A percentile compares a stretch with the other conserved stretches of the same genome.
phyloP scores from a whole-genome alignment of 2,888 invertebrate genomes.

The Eilema depressum region DNA sequence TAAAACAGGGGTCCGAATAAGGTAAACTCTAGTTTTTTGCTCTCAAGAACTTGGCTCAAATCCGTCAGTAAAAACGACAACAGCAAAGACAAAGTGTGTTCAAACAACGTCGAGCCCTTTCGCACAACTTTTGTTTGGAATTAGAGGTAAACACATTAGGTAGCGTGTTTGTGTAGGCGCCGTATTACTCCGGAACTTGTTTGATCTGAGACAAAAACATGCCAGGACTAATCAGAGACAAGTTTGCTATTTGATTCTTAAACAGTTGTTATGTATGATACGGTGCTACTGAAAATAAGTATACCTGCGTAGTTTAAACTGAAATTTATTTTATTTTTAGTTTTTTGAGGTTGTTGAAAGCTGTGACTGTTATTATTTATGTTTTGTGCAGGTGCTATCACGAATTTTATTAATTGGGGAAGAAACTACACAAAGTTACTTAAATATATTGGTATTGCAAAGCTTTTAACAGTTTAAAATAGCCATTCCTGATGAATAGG shows the following conservation, averaged over 20 bases:
- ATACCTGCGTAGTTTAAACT: constrained; percentile 22
- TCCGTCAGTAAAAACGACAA: constrained; percentile 57
- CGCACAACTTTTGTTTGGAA: constrained; percentile 80
- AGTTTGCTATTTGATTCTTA: constrained; percentile 71
- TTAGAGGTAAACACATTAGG: constrained; percentile 84
- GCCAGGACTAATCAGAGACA: constrained; percentile 74
- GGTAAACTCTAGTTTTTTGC: constrained; percentile 45
- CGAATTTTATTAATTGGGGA: too few species aligned
- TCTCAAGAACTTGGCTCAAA: constrained; percentile 44
- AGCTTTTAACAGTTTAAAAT: too few species aligned
- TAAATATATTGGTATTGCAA: too few species aligned
- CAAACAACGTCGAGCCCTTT: constrained; percentile 62
- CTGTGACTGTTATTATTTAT: too few species aligned
- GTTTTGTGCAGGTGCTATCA: too few species aligned
- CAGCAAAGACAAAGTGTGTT: constrained; percentile 61
- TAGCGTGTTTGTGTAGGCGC: constrained; percentile 80
- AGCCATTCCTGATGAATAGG: too few species aligned
- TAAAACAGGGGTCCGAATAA: constrained; percentile 50
- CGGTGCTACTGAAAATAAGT: constrained; percentile 34
- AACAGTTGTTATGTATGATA: constrained; percentile 56
- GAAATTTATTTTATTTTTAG: constrained; percentile 18
- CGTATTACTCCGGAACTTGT: constrained; percentile 74
- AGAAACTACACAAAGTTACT: too few species aligned
- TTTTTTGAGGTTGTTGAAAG: not conserved
- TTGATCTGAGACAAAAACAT: constrained; percentile 78